Evolutionary conservation across 2,113 vertebrate genomes (phyloP).

Genomic region (Procavia capensis): DNA sequence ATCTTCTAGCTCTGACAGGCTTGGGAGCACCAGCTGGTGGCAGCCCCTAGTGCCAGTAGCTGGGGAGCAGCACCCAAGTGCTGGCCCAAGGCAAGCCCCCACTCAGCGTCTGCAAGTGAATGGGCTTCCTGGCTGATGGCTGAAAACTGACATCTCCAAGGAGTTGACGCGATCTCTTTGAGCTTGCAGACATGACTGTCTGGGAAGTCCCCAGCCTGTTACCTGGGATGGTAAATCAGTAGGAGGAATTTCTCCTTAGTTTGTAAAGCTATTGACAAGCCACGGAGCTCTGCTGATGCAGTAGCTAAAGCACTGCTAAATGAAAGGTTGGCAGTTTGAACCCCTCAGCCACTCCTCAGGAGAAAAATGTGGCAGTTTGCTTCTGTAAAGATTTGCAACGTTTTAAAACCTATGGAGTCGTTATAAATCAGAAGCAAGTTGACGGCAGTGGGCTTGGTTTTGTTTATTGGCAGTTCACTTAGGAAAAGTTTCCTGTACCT

Average conservation of each 20-base stretch:
- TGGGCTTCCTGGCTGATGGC: neutral
- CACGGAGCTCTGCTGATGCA: neutral
- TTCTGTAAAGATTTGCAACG: too few relatives aligned
- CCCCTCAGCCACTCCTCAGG: too few relatives aligned
- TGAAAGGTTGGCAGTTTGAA: too few relatives aligned
- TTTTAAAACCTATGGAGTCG: too few relatives aligned
- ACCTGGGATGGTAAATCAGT: neutral
- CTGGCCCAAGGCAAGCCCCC: neutral
- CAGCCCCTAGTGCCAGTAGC: neutral
- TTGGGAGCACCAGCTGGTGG: neutral
- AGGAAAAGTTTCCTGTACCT: neutral
- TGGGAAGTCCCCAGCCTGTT: neutral
- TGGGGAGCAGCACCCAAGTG: neutral
- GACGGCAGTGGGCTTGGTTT: too few relatives aligned
- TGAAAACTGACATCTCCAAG: neutral
- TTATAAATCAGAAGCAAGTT: too few relatives aligned
- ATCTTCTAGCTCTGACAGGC: constrained; percentile 16
- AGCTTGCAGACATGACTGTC: neutral
- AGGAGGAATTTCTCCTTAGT: constrained; percentile 14
- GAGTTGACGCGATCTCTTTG: neutral
- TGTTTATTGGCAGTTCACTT: neutral
- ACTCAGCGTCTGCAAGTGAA: neutral
- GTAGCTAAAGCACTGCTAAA: too few relatives aligned
- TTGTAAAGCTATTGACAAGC: neutral
- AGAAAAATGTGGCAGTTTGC: too few relatives aligned